phyloP scores from a whole-genome alignment of 2,797 vertebrate genomes.

The Cossypha caffra region DNA sequence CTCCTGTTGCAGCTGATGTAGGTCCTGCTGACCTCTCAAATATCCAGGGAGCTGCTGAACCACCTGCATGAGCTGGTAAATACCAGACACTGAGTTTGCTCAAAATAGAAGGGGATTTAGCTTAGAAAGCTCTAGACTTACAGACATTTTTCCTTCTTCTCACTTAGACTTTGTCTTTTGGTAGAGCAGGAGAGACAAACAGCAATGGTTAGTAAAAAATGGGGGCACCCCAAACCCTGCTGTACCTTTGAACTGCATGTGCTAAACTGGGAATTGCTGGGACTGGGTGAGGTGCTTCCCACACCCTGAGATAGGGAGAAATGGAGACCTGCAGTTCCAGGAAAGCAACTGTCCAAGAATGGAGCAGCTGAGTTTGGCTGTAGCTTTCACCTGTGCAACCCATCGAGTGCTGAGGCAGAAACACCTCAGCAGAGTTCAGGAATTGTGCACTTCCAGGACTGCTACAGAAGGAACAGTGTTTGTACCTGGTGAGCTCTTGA shows the following conservation, averaged over 20 bases:
- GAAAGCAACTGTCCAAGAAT: neutral
- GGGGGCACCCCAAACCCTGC: neutral
- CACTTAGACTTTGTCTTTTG: neutral
- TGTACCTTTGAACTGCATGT: neutral
- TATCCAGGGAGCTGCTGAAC: neutral
- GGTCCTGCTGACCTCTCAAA: neutral
- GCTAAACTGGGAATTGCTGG: neutral
- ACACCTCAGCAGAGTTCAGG: neutral
- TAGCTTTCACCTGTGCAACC: neutral
- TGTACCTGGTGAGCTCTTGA: neutral
- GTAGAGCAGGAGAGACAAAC: neutral
- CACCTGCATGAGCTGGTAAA: neutral
- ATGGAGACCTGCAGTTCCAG: neutral
- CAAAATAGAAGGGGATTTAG: neutral
- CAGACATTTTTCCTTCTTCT: neutral
- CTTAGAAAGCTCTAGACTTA: neutral
- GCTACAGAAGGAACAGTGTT: fast-evolving
- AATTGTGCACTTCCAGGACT: neutral
- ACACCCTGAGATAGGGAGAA: neutral
- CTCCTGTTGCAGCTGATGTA: neutral
- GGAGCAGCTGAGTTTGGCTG: neutral
- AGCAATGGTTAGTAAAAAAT: neutral
- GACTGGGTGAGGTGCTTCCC: neutral
- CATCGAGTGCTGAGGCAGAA: neutral
- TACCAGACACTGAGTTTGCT: neutral